Conservation (phyloP, 2,113 vertebrate species). For the Pao palembangensis region DNA sequence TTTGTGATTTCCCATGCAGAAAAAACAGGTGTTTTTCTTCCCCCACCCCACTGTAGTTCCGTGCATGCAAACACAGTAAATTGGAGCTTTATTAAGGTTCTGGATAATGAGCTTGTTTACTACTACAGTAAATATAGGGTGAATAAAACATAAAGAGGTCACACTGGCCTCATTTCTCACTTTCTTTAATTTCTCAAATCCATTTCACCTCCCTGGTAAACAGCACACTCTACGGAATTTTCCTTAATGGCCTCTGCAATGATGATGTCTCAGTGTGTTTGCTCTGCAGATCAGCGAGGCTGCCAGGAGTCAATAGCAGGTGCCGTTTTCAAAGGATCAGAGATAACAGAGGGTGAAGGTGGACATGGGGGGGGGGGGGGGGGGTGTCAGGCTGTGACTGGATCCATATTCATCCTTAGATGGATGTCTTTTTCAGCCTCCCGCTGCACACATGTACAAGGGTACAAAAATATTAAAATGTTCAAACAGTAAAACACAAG, state of each 20-base stretch:
- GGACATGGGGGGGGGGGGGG: slow-evolving; percentile 1
- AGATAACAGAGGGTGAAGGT: slow-evolving; percentile 56
- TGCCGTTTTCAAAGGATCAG: slow-evolving; percentile 68
- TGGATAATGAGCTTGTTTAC: slow-evolving; percentile 37
- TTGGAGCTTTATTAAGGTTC: slow-evolving; percentile 26
- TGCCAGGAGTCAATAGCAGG: slow-evolving; percentile 63
- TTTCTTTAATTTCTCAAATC: slow-evolving; percentile 20
- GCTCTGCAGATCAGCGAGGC: slow-evolving; percentile 42
- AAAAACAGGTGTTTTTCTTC: no score
- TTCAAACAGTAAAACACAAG: no score
- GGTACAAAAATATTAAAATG: no score
- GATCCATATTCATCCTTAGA: slow-evolving; percentile 58
- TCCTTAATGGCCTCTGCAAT: slow-evolving; percentile 42
- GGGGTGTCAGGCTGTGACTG: slow-evolving; percentile 8
- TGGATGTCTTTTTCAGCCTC: slow-evolving; percentile 20
- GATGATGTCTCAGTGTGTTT: slow-evolving; percentile 50
- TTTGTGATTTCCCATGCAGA: no score
- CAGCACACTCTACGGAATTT: slow-evolving; percentile 25
- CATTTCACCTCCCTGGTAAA: slow-evolving; percentile 19
- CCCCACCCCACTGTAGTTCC: no score
- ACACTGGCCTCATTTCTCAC: slow-evolving; percentile 16
- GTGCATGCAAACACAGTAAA: slow-evolving; percentile 24
- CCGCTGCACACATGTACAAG: background rate
- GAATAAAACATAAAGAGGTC: slow-evolving; percentile 25
- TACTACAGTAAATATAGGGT: slow-evolving; percentile 18